These are phyloP conservation scores for Rhinella marina DNA, from an alignment of 2,797 vertebrate species.

Conservation along the genomic window DNA sequence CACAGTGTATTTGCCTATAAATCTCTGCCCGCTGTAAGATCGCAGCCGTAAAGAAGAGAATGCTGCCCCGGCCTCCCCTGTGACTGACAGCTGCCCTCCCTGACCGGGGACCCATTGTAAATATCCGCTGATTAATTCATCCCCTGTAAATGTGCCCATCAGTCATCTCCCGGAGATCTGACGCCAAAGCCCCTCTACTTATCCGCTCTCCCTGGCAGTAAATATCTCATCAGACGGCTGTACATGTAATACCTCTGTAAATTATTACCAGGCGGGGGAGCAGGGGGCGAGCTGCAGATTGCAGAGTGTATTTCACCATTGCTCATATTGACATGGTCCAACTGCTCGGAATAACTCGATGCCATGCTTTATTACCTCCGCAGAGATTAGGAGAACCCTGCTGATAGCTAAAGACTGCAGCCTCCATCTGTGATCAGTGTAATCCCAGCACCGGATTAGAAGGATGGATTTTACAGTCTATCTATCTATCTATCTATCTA, in stretches of 20 bases:
- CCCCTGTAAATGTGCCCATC: slow-evolving; percentile 19
- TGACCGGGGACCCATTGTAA: not conserved
- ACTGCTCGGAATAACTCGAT: slow-evolving; percentile 32
- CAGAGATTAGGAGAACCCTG: not conserved
- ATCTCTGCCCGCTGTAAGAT: not conserved
- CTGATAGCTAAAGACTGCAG: not conserved
- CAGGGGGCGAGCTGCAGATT: slow-evolving; percentile 28
- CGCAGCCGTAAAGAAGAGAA: not conserved
- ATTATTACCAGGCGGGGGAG: slow-evolving; percentile 41
- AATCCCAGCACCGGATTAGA: not conserved
- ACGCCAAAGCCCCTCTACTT: slow-evolving; percentile 30
- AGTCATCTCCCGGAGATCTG: slow-evolving; percentile 26
- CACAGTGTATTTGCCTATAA: not conserved
- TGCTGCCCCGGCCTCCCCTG: not conserved
- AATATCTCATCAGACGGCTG: slow-evolving; percentile 49
- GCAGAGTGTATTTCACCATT: slow-evolving; percentile 22
- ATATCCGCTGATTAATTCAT: slow-evolving; percentile 47
- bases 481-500: not conserved
- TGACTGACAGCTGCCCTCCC: slow-evolving; percentile 40
- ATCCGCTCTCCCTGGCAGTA: slow-evolving; percentile 34
- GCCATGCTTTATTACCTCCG: slow-evolving; percentile 28
- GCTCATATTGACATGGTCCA: slow-evolving; percentile 30
- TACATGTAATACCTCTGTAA: slow-evolving; percentile 39
- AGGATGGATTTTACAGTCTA: not conserved
- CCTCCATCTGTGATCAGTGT: not conserved